Evolutionary conservation across 2,888 invertebrate species (phyloP).

Genomic region (Leucophenga maculata): DNA sequence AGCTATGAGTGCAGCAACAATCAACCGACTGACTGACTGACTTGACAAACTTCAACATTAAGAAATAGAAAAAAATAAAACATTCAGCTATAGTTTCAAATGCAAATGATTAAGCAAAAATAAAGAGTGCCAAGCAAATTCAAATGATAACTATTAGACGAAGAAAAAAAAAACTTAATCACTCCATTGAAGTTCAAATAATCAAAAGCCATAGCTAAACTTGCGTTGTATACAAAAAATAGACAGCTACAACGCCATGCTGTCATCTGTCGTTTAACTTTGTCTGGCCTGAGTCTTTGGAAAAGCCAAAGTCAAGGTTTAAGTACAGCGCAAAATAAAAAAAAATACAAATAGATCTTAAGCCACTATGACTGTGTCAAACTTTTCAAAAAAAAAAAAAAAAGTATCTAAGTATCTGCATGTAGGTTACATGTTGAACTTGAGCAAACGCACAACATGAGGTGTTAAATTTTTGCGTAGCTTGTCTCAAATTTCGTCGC

Average conservation of each 20-base stretch:
- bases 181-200: background rate
- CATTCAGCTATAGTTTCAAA: background rate
- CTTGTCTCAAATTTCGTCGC: background rate
- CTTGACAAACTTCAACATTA: too few relatives aligned
- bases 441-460: background rate
- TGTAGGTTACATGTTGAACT: slow-evolving; percentile 18
- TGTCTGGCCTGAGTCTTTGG: background rate
- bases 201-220: too few relatives aligned
- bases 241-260: too few relatives aligned
- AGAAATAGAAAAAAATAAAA: too few relatives aligned
- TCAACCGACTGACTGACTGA: too few relatives aligned
- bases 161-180: background rate
- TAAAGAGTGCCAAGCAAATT: slow-evolving; percentile 1
- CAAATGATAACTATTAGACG: background rate
- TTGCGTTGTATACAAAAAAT: too few relatives aligned
- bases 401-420: background rate
- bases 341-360: too few relatives aligned
- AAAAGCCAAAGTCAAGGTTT: slow-evolving; percentile 22
- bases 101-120: slow-evolving; percentile 22
- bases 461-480: slow-evolving; percentile 14
- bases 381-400: background rate
- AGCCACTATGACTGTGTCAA: too few relatives aligned
- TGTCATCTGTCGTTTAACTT: too few relatives aligned
- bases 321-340: background rate
- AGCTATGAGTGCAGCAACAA: too few relatives aligned